phyloP scores from a whole-genome alignment of 2,113 vertebrate genomes.

The Chaetura pelagica region DNA sequence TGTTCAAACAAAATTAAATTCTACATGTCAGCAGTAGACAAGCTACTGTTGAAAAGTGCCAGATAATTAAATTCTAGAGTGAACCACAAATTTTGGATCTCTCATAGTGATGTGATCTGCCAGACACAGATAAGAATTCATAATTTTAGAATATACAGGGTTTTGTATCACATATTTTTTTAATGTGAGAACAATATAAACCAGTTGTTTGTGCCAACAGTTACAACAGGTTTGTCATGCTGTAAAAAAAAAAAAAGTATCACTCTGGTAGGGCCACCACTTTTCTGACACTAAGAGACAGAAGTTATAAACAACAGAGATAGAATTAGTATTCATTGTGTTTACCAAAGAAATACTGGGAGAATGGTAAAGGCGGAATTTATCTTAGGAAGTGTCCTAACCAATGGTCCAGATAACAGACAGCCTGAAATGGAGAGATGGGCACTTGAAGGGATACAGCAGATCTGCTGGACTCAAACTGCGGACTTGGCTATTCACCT shows the following conservation, averaged over 20 bases:
- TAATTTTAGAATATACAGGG: slow-evolving; percentile 62
- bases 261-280: not conserved
- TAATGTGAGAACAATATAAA: slow-evolving; percentile 47
- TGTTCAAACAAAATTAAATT: slow-evolving; percentile 78
- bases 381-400: not conserved
- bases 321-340: not conserved
- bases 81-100: slow-evolving; percentile 62
- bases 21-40: slow-evolving; percentile 64
- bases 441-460: not conserved
- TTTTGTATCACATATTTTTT: not conserved
- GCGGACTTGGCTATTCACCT: fast-evolving
- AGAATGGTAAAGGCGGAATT: not conserved
- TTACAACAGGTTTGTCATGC: not conserved
- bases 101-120: slow-evolving; percentile 67
- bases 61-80: slow-evolving; percentile 79
- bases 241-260: not conserved
- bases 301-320: not conserved
- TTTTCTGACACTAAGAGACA: not conserved
- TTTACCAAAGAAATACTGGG: not conserved
- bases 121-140: slow-evolving; percentile 71
- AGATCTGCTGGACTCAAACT: not conserved
- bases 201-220: not conserved
- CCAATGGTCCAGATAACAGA: not conserved
- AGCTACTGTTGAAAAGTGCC: slow-evolving; percentile 61
- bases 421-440: not conserved